Percentiles rank a stretch among this genome's conserved stretches.
phyloP scores from a whole-genome alignment of 2,113 vertebrate species.

The Tamias sibiricus region DNA sequence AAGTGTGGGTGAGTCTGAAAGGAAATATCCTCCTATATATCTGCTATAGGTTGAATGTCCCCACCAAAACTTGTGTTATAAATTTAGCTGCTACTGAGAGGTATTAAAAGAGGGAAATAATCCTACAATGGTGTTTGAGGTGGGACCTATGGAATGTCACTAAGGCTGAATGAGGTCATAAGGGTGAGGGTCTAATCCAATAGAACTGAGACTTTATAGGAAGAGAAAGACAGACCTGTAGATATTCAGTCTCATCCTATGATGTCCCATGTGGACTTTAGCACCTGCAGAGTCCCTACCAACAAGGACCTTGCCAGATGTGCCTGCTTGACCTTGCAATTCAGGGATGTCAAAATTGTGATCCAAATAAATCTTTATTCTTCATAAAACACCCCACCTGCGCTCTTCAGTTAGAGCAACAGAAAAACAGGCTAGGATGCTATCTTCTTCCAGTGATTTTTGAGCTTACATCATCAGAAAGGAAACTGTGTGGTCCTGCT shows the following conservation, averaged over 20 bases:
- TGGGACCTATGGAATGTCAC: neutral
- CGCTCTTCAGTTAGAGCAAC: neutral
- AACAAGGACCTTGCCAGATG: neutral
- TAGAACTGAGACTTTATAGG: neutral
- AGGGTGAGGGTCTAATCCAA: neutral
- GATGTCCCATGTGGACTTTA: neutral
- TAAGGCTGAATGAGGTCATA: neutral
- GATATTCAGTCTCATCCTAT: neutral
- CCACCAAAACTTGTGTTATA: neutral
- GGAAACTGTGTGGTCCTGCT: neutral
- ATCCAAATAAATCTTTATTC: neutral
- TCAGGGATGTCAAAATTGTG: neutral
- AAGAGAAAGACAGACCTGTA: neutral
- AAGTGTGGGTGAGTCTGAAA: neutral
- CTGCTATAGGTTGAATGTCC: neutral
- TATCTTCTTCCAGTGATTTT: neutral
- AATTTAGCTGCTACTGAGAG: neutral
- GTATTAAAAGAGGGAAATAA: neutral
- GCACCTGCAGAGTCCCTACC: neutral
- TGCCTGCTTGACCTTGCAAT: neutral
- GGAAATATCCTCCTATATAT: neutral
- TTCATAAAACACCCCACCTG: neutral
- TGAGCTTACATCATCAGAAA: neutral
- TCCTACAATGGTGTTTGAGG: neutral
- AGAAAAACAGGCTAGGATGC: neutral